Evolutionary conservation across 2,797 vertebrate species (phyloP).

Genomic region (Melanogrammus aeglefinus): DNA sequence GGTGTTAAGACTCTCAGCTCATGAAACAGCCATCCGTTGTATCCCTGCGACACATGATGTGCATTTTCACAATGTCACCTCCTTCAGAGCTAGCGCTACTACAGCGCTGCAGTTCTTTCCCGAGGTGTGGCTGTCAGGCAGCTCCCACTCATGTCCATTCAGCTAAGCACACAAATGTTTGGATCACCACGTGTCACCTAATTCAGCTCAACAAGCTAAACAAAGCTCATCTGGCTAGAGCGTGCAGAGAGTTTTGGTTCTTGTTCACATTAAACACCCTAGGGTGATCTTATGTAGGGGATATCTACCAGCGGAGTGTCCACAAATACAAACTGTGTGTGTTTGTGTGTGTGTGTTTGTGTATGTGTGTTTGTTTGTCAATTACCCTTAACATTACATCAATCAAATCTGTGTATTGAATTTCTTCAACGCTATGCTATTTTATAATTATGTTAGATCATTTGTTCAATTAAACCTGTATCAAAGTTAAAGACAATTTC

Average conservation of each 20-base stretch:
- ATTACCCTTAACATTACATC: not conserved
- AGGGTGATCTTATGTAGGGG: not conserved
- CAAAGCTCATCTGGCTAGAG: conserved; percentile 3
- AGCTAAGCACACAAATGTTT: conserved; percentile 25
- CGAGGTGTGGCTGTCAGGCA: conserved; percentile 19
- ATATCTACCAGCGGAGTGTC: not conserved
- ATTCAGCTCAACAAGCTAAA: conserved; percentile 13
- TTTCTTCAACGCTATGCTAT: not conserved
- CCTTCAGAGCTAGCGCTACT: conserved; percentile 14
- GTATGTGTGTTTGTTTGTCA: too few species aligned
- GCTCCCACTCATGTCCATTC: conserved; percentile 30
- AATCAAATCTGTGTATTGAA: not conserved
- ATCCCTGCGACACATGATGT: conserved; percentile 37
- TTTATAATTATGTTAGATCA: not conserved
- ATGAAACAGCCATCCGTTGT: not conserved
- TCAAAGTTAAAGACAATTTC: not conserved
- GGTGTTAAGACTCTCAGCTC: conserved; percentile 30
- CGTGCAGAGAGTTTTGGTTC: not conserved
- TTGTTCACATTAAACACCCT: not conserved
- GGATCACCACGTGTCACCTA: conserved; percentile 31
- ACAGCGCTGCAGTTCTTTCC: conserved; percentile 22
- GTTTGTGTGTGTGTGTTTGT: too few species aligned
- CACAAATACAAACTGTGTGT: not conserved
- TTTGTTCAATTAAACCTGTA: not conserved
- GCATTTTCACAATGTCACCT: conserved; percentile 32